Base-by-base conservation (phyloP, 2,797 vertebrate genomes). In the Silurus aristotelis region DNA sequence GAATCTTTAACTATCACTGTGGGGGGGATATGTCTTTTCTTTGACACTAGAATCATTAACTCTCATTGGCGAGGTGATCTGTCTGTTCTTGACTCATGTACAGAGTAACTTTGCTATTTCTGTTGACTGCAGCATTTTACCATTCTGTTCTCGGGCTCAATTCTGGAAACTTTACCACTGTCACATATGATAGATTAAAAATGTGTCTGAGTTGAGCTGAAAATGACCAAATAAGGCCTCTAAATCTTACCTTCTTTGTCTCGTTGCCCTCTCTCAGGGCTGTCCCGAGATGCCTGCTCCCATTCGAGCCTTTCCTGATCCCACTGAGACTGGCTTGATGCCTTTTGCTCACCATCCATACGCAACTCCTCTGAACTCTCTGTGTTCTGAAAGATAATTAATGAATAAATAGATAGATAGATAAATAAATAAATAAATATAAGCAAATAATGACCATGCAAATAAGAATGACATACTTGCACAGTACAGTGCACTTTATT, bases 201-300 rank as follows among this genome's bases (percentile, higher is more conserved):
- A 86, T 58, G 75, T 68, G 38, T 81, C 64, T 46, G 58, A 78
- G 61, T 87, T 84, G 71, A 71, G 72, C 72, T 70, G 5, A 89
- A 91, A 90, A 90, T 81, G 48, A 85, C 88, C 90, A 86, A 83
- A 83, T 82, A 89, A 87, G 90, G 89, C 86, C 83, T 78, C 83
- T 85, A 90, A 90, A 88, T 91, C 93, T 93, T 94, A 95, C 95
- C 94, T 94, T 94, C 93, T 92, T 90, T 90, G 83, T 93, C 88
- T 87, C 86, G 82, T 66, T 84, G 73, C 87, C 84, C 84, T 87
- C 38, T 88, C 82, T 92, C 92, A 79, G 90, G 84, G 80, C 88
- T 92, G 86, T 92, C 92, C 78, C 83, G 70, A 31, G 88, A 71
- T 73, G 83, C 87, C 86, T 89, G 93, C 84, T 94, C 93, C 93